A percentile compares a stretch with the other conserved stretches of the same genome.
Conservation (phyloP, 1,140 invertebrate genomes). For the Neodiprion pinetum region DNA sequence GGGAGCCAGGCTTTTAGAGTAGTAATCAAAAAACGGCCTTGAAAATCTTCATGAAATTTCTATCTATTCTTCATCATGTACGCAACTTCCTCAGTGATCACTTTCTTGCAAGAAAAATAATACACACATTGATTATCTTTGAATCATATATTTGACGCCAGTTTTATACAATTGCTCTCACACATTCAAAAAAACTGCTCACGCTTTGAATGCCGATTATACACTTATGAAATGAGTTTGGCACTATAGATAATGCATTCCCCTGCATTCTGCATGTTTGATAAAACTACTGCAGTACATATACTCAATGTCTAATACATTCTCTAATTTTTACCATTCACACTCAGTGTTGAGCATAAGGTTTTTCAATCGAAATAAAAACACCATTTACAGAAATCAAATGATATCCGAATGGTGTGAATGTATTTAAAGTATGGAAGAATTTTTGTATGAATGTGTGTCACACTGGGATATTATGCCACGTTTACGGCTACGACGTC, state of each 20-base stretch:
- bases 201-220: neutral
- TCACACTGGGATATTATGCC: no score
- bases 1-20: no score
- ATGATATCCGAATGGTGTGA: neutral
- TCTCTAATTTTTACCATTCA: neutral
- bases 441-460: neutral
- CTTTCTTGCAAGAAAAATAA: no score
- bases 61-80: no score
- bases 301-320: neutral
- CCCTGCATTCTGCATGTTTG: neutral
- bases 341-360: neutral
- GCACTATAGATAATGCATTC: neutral
- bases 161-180: neutral
- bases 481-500: neutral
- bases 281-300: neutral
- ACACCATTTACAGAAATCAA: neutral
- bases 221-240: neutral
- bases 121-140: neutral
- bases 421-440: neutral
- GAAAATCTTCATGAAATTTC: no score
- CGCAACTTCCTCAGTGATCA: no score
- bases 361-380: neutral
- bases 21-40: no score
- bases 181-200: neutral
- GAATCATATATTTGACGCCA: neutral